A percentile compares a stretch with the other conserved stretches of the same genome.
These are phyloP conservation scores for Tupaia tana DNA, from an alignment of 2,113 vertebrate species.

Conservation along the genomic window DNA sequence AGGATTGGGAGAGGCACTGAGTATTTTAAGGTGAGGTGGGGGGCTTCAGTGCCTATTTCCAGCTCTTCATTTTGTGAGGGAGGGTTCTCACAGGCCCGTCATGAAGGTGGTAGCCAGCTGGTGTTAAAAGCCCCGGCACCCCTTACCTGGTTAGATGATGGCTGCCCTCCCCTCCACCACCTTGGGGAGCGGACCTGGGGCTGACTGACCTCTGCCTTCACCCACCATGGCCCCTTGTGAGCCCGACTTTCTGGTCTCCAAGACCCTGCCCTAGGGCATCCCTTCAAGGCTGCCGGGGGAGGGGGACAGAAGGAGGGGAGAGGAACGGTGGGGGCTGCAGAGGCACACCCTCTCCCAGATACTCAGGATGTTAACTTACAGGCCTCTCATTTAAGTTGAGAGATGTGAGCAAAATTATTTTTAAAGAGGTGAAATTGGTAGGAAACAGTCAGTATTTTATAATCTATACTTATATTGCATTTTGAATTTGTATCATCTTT, in stretches of 20 bases:
- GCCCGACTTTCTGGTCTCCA: neutral
- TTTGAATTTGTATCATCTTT: neutral
- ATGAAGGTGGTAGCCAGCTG: neutral
- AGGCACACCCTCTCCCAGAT: neutral
- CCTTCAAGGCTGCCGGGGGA: neutral
- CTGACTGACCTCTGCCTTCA: neutral
- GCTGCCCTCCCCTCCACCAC: neutral
- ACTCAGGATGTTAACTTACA: neutral
- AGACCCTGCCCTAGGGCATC: neutral
- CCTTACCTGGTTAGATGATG: neutral
- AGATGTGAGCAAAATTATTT: neutral
- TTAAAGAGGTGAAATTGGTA: neutral
- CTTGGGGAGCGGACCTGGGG: neutral
- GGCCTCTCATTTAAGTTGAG: neutral
- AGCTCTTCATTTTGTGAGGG: neutral
- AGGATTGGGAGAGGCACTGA: neutral
- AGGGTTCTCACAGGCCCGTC: neutral
- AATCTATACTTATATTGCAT: neutral
- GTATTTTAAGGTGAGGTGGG: neutral
- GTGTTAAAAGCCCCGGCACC: neutral
- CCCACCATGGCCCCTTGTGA: neutral
- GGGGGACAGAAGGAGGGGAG: too few relatives aligned
- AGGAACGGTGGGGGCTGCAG: neutral
- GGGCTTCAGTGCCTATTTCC: neutral
- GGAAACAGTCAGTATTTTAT: neutral